phyloP scores from a whole-genome alignment of 53 echinoderm and acorn worm genomes.

The Holothuria leucospilota region DNA sequence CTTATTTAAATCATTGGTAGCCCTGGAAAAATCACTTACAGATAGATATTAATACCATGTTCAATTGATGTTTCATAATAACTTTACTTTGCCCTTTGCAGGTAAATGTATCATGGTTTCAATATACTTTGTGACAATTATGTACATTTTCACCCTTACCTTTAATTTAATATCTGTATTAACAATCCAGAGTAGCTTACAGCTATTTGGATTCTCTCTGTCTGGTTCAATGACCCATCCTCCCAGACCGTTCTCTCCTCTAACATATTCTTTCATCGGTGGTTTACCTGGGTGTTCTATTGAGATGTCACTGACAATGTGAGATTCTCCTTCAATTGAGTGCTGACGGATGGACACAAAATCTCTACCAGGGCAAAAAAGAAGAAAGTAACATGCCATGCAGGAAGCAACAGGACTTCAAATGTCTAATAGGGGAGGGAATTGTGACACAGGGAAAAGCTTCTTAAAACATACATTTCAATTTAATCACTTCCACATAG shows the following conservation, averaged over 20 bases:
- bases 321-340: constrained; percentile 72
- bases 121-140: no score
- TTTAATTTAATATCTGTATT: constrained; percentile 89
- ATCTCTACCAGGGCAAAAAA: constrained; percentile 60
- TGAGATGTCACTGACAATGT: constrained; percentile 78
- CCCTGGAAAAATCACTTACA: no score
- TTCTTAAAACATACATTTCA: no score
- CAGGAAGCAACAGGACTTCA: no score
- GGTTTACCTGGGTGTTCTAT: constrained; percentile 79
- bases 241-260: constrained; percentile 79
- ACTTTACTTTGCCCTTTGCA: no score
- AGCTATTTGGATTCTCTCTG: constrained; percentile 46
- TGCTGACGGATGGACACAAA: constrained; percentile 80
- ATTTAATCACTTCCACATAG: no score
- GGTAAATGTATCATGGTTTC: no score
- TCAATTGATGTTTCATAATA: no score
- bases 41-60: no score
- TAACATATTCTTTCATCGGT: constrained; percentile 63
- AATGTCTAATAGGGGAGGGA: no score
- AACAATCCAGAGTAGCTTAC: constrained; percentile 81
- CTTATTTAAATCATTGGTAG: no score
- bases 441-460: no score
- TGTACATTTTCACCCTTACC: constrained; percentile 55
- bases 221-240: constrained; percentile 86
- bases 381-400: background rate